Evolutionary conservation across 2,113 vertebrate genomes (phyloP).

Genomic region (Carlito syrichta): DNA sequence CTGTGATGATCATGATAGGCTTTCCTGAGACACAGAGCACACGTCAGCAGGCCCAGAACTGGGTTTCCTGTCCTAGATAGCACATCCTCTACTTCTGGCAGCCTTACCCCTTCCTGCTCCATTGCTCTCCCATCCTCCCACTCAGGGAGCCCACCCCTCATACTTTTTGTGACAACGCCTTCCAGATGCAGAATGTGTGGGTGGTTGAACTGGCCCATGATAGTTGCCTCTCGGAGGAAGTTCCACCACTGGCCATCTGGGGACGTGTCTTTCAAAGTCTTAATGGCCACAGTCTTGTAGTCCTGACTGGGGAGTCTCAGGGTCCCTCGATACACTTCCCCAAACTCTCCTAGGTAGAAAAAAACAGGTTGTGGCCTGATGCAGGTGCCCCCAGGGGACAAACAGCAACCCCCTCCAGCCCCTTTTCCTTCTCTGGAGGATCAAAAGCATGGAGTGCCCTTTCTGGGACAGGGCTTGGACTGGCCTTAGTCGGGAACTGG

Average conservation of each 20-base stretch:
- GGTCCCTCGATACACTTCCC: conserved; percentile 92
- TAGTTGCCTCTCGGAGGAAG: conserved; percentile 94
- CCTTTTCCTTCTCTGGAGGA: background rate
- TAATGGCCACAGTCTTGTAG: conserved; percentile 90
- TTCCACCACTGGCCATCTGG: conserved; percentile 93
- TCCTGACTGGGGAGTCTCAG: conserved; percentile 88
- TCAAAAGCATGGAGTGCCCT: background rate
- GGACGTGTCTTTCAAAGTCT: conserved; percentile 93
- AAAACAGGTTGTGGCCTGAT: background rate
- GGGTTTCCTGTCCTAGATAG: background rate
- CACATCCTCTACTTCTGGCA: background rate
- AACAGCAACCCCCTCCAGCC: background rate
- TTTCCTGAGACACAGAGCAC: conserved; percentile 74
- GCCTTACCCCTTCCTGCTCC: background rate
- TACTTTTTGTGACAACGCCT: conserved; percentile 93
- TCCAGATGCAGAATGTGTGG: conserved; percentile 93
- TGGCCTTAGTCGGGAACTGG: background rate
- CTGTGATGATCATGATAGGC: conserved; percentile 96
- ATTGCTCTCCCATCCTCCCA: accelerated
- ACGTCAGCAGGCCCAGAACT: background rate
- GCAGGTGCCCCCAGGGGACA: background rate
- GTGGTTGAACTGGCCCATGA: conserved; percentile 96
- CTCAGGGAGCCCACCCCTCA: background rate
- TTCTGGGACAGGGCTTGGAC: background rate
- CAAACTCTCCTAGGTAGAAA: conserved; percentile 90